A percentile compares a stretch with the other conserved stretches of the same genome.
phyloP scores from a whole-genome alignment of 2,113 vertebrate genomes.

The Burhinus oedicnemus region DNA sequence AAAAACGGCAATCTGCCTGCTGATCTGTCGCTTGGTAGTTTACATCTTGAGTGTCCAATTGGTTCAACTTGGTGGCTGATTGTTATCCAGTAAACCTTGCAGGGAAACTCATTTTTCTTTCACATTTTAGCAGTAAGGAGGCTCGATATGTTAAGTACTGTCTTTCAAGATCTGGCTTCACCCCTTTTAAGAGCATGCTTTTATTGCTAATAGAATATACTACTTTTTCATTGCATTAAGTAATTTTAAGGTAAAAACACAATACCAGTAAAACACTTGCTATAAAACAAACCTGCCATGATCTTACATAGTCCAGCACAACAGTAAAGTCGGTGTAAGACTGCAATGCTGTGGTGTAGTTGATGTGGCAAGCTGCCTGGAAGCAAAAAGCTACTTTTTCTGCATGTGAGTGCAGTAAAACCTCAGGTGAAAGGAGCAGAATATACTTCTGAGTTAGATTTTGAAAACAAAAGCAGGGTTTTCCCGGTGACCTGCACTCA shows the following conservation, averaged over 20 bases:
- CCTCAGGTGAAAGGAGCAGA: neutral
- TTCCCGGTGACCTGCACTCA: neutral
- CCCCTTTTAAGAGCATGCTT: neutral
- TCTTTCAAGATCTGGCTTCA: neutral
- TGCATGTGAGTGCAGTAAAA: rapidly evolving
- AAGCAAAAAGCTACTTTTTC: neutral
- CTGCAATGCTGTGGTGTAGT: neutral
- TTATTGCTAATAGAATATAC: neutral
- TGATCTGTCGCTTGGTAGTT: neutral
- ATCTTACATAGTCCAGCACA: neutral
- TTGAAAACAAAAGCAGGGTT: neutral
- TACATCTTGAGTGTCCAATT: neutral
- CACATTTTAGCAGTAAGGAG: neutral
- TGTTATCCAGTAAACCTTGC: neutral
- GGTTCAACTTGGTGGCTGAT: neutral
- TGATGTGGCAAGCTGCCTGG: neutral
- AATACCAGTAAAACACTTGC: neutral
- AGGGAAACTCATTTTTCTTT: neutral
- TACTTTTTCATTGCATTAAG: neutral
- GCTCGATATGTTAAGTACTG: neutral
- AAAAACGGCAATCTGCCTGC: neutral
- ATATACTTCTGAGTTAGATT: neutral
- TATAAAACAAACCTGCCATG: neutral
- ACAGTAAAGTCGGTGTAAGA: neutral
- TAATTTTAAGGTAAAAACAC: neutral